Base-by-base conservation (phyloP, 2,888 invertebrate genomes). In the Pollenia amentaria region DNA sequence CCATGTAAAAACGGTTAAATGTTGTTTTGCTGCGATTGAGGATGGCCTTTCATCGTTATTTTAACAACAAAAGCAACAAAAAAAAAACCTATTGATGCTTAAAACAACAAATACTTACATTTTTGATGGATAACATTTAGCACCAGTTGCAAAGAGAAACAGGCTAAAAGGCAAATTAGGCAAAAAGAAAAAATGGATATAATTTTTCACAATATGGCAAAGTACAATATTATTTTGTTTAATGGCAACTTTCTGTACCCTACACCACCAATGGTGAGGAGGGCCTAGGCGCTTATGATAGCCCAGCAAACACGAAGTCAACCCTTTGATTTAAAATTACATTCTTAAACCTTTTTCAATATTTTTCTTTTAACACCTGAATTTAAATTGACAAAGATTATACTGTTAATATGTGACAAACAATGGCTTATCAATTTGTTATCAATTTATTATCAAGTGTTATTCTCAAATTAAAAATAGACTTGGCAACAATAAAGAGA, bases 71-170 rank as follows among this genome's bases (percentile, higher is more conserved):
- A 40, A 46, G 12, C 29, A 29, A 6, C 4, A 29, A 46, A 70
- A 11, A n/a, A 65, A 55, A 48, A 67, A 53, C 62, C 62, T 60
- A 77, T 60, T 81, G 76, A 65, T 72, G 72, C 80, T 60, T 67
- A 42, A 77, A 69, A 69, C 55, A 64, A 51, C n/a, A 53, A 62
- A 62, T 29, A n/a, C 62, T 48, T 70, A 79, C 16, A 69, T 46
- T 53, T 48, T 73, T 64, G 51, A 84, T 72, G 29, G 16, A 44
- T 40, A 21, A 57, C n/a, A 29, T 70, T 48, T 51, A 38, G 8
- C 46, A 42, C 6, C 12, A 21, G 7, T 14, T n/a, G 4, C 3
- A 44, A 18, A n/a, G 9, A 18, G 21, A 38, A 62, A 51, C 0
- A 12, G 16, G 3, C 12, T 18, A 48, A 12, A 10, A 11, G 6